Evolutionary conservation across 2,888 invertebrate genomes (phyloP), one percentile per base, ranked within the genome.

Genomic region (Hofmannophila pseudospretella): DNA sequence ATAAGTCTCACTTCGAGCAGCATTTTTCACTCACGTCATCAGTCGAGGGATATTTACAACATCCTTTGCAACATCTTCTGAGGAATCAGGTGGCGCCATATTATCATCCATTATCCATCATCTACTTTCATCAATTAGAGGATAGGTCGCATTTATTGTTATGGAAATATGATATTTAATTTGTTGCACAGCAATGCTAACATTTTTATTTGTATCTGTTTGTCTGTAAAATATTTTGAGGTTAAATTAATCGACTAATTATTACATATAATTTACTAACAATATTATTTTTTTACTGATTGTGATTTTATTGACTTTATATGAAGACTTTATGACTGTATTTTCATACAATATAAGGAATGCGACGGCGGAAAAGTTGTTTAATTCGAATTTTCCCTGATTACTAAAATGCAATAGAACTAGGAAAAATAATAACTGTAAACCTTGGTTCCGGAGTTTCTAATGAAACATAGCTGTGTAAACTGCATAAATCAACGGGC

Each of bases 321-420:
- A n/a, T n/a, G n/a, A n/a, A n/a, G n/a, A n/a, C 34, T 41, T 34
- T 36, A 35, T 38, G 57, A 46, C 54, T 67, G 54, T 73, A 58
- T 80, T 85, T 84, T 85, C 78, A 71, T 80, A 62, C 81, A 85
- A 82, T 85, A 85, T 64, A 86, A 46, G 68, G 74, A 81, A 84
- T 86, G 86, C 72, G 84, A 85, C 70, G 86, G 86, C 86, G 86
- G 67, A 85, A 42, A 38, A 41, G 39, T 53, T 56, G 65, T 76
- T 80, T 79, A 68, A 66, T 72, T 80, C 9, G 34, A 39, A 20
- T 20, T 20, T 4, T 3, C 19, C 19, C 19, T 19, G n/a, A n/a
- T n/a, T n/a, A n/a, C n/a, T n/a, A n/a, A n/a, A n/a, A n/a, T n/a
- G n/a, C n/a, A n/a, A n/a, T n/a, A n/a, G n/a, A n/a, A n/a, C n/a